Evolutionary conservation across 2,888 invertebrate genomes (phyloP).

Genomic region (Exephanes ischioxanthus): DNA sequence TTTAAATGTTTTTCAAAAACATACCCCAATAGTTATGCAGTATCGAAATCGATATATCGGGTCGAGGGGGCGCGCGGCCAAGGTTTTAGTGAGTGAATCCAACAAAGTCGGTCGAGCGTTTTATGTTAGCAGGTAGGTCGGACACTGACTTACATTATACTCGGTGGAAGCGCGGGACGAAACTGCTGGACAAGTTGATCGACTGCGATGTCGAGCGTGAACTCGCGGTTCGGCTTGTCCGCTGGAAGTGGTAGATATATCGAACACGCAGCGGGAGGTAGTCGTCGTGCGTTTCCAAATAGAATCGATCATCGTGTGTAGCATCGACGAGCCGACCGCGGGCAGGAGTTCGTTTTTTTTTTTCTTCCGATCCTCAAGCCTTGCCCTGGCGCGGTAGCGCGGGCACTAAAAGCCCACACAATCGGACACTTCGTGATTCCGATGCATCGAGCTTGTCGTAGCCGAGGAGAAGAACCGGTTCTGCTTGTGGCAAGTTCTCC

Average conservation of each 20-base stretch:
- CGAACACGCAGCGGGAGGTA: constrained; percentile 53
- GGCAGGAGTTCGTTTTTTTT: not conserved
- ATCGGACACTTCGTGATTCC: constrained; percentile 16
- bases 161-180: constrained; percentile 62
- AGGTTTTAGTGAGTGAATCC: constrained; percentile 11
- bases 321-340: not conserved
- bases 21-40: not conserved
- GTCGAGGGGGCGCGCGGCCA: not conserved
- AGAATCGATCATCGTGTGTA: constrained; percentile 54
- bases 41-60: not conserved
- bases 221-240: constrained; percentile 37
- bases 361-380: not conserved
- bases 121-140: constrained; percentile 1
- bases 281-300: constrained; percentile 44
- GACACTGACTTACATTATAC: constrained; percentile 65
- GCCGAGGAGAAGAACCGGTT: constrained; percentile 24
- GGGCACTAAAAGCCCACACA: constrained; percentile 15
- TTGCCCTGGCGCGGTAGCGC: not conserved
- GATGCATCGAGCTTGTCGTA: constrained; percentile 21
- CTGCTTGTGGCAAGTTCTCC: not conserved
- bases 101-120: not conserved
- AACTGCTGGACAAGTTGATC: constrained; percentile 66
- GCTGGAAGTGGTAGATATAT: constrained; percentile 55
- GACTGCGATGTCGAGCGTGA: constrained; percentile 57
- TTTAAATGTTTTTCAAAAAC: not conserved